These are phyloP conservation scores for Alloplasta piceator DNA, from an alignment of 2,888 invertebrate species.

Conservation along the genomic window DNA sequence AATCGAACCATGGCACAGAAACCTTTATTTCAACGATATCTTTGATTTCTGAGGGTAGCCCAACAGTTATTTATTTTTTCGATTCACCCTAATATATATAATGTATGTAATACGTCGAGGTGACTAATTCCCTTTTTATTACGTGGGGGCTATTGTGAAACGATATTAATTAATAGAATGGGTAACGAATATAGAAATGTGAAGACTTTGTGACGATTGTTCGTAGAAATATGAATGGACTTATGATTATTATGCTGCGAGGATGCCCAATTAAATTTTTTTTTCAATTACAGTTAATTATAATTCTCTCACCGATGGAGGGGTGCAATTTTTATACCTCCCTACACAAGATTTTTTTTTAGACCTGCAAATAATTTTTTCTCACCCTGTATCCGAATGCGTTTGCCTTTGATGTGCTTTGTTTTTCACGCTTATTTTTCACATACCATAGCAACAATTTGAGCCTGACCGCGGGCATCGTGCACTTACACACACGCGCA, in stretches of 20 bases:
- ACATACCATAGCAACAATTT: neutral
- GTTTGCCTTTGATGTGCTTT: neutral
- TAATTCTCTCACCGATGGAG: no score
- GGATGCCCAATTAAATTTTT: neutral
- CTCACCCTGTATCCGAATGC: neutral
- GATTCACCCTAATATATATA: no score
- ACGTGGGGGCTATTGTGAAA: neutral
- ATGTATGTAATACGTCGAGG: neutral
- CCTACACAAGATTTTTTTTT: no score
- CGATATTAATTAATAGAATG: no score
- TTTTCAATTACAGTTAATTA: neutral
- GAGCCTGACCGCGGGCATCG: slow-evolving; percentile 29
- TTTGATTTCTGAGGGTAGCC: no score
- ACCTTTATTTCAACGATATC: no score
- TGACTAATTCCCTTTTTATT: slow-evolving; percentile 1
- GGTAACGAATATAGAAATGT: neutral
- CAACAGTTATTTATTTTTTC: no score
- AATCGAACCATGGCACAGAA: no score
- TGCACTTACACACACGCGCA: neutral
- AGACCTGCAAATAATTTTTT: neutral
- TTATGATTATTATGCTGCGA: neutral
- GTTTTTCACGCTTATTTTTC: neutral
- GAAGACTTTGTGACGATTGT: slow-evolving; percentile 12
- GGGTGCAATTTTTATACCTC: no score
- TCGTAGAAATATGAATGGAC: neutral